A percentile compares a stretch with the other conserved stretches of the same genome.
phyloP scores from a whole-genome alignment of 1,140 invertebrate genomes.

The Thalassaphorura encarpata region DNA sequence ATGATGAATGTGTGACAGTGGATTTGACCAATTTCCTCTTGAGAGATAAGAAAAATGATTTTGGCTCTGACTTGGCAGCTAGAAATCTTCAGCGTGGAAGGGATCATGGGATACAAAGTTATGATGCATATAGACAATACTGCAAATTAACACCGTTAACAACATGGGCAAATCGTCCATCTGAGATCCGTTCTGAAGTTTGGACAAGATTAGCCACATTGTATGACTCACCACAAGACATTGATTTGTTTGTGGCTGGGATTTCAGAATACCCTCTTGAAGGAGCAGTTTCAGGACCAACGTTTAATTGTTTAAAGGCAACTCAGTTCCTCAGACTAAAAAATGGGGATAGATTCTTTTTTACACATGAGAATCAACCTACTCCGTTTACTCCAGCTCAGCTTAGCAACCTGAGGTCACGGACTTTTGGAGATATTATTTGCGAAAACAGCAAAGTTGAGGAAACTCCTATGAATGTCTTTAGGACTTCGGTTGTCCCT shows the following conservation, averaged over 20 bases:
- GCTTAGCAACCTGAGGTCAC: conserved; percentile 47
- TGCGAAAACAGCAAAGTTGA: conserved; percentile 45
- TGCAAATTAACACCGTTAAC: conserved; percentile 29
- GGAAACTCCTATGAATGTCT: conserved; percentile 42
- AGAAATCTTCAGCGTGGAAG: conserved; percentile 43
- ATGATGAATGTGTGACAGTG: conserved; percentile 87
- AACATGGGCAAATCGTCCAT: neutral
- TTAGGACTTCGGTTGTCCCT: too few species aligned
- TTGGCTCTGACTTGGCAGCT: conserved; percentile 68
- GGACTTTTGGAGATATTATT: conserved; percentile 46
- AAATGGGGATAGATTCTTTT: conserved; percentile 45
- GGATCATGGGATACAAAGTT: conserved; percentile 35
- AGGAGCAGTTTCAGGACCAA: conserved; percentile 47
- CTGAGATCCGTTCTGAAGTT: neutral
- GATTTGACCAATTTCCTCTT: conserved; percentile 90
- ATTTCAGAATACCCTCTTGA: conserved; percentile 40
- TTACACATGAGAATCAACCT: conserved; percentile 45
- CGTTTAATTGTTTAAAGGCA: conserved; percentile 47
- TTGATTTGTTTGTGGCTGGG: conserved; percentile 47
- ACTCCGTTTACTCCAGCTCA: conserved; percentile 45
- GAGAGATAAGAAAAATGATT: conserved; percentile 60
- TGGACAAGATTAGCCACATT: conserved; percentile 6
- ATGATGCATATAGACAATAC: conserved; percentile 32
- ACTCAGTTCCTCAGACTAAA: conserved; percentile 40
- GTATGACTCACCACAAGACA: conserved; percentile 37